Conservation (phyloP, 23 tunicate genomes). For the Trididemnum clinides region DNA sequence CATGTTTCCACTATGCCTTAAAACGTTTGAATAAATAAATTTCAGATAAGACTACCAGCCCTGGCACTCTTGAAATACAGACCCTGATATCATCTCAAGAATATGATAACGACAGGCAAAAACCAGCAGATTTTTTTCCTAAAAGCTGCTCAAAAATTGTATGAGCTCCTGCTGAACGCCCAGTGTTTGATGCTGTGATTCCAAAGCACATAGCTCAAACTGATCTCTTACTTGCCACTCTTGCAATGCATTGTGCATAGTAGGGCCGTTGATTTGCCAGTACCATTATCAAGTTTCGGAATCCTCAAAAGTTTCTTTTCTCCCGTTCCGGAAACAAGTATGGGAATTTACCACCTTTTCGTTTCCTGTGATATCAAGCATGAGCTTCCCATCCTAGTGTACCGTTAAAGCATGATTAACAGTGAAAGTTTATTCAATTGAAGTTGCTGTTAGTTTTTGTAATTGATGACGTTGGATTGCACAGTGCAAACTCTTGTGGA, state of each 20-base stretch:
- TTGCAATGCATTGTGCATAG: not conserved
- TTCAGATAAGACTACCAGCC: not conserved
- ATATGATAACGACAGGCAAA: constrained; percentile 11
- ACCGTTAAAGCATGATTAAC: constrained; percentile 13
- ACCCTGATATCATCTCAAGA: not conserved
- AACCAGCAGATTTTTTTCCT: not conserved
- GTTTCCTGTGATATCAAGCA: not conserved
- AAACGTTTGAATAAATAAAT: constrained; percentile 1
- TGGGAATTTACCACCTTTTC: not conserved
- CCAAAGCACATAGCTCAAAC: not conserved
- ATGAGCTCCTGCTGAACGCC: not conserved
- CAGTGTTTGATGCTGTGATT: not conserved
- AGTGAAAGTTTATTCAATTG: not conserved
- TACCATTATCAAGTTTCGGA: not conserved
- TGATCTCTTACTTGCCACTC: not conserved
- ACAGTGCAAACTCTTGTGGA: not conserved
- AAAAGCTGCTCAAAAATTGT: not conserved
- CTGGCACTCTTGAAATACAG: not conserved
- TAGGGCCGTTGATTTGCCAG: not conserved
- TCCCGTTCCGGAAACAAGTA: not conserved
- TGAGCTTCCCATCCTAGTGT: not conserved
- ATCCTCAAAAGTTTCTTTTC: not conserved
- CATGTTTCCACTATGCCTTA: not conserved
- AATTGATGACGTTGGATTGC: not conserved
- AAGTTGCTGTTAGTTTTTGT: not conserved